phyloP scores from a whole-genome alignment of 2,113 vertebrate species.

The Phoenicopterus ruber region DNA sequence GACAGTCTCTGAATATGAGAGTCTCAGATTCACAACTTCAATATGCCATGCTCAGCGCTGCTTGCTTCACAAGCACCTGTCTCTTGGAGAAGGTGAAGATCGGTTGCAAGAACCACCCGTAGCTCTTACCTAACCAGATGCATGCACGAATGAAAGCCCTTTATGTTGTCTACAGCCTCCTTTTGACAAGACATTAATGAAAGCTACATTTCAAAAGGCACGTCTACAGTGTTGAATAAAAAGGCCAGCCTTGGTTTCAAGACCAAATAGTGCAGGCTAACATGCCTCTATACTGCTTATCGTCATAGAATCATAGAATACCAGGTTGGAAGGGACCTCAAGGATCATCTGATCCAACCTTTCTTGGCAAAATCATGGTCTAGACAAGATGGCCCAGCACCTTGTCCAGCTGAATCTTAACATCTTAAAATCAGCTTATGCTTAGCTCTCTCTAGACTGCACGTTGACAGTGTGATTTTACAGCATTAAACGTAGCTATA shows the following conservation, averaged over 20 bases:
- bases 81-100: neutral
- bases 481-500: neutral
- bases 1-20: neutral
- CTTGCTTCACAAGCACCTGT: neutral
- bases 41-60: neutral
- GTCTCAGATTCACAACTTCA: neutral
- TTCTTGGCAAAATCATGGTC: too few species aligned
- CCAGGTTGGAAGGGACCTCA: too few species aligned
- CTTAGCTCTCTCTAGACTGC: neutral
- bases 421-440: too few species aligned
- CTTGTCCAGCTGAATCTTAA: too few species aligned
- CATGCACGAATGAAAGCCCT: fast-evolving
- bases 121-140: neutral
- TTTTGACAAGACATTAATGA: neutral
- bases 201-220: neutral
- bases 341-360: too few species aligned
- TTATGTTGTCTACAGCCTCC: neutral
- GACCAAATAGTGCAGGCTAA: neutral
- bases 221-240: neutral
- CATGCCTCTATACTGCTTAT: neutral
- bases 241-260: neutral
- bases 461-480: neutral
- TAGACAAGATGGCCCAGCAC: too few species aligned
- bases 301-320: too few species aligned
- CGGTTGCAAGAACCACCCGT: neutral